Base-by-base conservation (phyloP, 2,113 vertebrate species). In the Eurypyga helias region DNA sequence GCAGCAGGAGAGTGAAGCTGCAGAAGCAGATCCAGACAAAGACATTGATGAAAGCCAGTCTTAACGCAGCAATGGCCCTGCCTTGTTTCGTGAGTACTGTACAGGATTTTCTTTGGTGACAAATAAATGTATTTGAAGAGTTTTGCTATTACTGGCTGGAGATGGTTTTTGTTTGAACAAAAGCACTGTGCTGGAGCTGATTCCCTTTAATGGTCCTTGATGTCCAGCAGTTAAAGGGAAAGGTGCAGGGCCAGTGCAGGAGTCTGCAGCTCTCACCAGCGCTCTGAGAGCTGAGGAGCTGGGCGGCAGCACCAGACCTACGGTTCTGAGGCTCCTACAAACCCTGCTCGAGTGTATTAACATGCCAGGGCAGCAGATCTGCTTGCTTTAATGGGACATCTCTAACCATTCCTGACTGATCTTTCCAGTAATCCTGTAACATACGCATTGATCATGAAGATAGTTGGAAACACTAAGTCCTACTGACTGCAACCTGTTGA, bases 1-100 rank as follows among this genome's bases (percentile, higher is more conserved):
- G 97, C 97, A 98, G 34, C 94, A 98, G 29, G 98, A 98, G 72
- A 96, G 97, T 0, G 98, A 98, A 11, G 97, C 97, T 94, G 97
- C 97, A 0, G 94, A 94, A 18, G 25, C 80, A 18, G 98, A 98
- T 54, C 97, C 98, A 28, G 96, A 97, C 90, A 87, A 98, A 62
- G 97, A 98, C 64, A 28, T 91, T 31, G 96, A 93, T 61, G 98
- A 98, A 87, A 98, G 88, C 64, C 96, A 97, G 89, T 92, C 98
- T 28, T 98, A 97, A 93, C 13, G 7, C 61, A 18, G 26, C 33
- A 70, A 85, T 58, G 55, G 41, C 17, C 43, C 58, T 2, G 0
- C 34, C 41, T 54, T 21, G 72, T 93, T 72, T 72, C n/a, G 62
- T 77, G 62, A 57, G 8, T 87, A 45, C 24, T 98, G 85, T 97